Evolutionary conservation across 2,113 vertebrate genomes (phyloP).

Genomic region (Hemiprocne comata): DNA sequence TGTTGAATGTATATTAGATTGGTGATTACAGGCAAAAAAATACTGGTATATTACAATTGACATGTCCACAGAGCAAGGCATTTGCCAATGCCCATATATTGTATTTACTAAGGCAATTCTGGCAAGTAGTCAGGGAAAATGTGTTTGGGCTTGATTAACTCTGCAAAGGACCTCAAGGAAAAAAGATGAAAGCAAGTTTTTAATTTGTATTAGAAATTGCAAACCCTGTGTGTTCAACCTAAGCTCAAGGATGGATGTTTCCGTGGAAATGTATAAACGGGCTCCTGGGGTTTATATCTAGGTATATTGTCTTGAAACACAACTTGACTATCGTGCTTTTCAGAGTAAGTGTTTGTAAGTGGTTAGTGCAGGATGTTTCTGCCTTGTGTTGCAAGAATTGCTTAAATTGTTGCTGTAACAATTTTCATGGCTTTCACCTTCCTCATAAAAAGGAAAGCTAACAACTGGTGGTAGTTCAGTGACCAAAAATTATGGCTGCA

Average conservation of each 20-base stretch:
- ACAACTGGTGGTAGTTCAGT: background rate
- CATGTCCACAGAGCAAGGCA: background rate
- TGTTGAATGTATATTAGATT: background rate
- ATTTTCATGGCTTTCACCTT: background rate
- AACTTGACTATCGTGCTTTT: background rate
- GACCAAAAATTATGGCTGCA: background rate
- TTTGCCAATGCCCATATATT: background rate
- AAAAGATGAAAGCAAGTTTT: background rate
- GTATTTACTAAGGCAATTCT: background rate
- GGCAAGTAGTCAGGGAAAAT: background rate
- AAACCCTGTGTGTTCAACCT: background rate
- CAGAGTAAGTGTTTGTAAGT: background rate
- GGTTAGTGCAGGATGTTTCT: background rate
- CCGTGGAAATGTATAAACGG: background rate
- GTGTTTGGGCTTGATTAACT: background rate
- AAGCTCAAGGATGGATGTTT: background rate
- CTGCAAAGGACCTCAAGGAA: background rate
- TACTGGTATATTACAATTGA: background rate
- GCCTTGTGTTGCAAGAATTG: background rate
- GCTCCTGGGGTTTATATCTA: background rate
- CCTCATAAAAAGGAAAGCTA: background rate
- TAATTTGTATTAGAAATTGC: background rate
- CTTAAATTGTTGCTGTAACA: background rate
- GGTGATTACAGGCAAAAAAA: background rate
- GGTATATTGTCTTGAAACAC: background rate